A percentile compares a stretch with the other conserved stretches of the same genome.
Conservation (phyloP, 2,888 invertebrate species). For the Athalia cordata region DNA sequence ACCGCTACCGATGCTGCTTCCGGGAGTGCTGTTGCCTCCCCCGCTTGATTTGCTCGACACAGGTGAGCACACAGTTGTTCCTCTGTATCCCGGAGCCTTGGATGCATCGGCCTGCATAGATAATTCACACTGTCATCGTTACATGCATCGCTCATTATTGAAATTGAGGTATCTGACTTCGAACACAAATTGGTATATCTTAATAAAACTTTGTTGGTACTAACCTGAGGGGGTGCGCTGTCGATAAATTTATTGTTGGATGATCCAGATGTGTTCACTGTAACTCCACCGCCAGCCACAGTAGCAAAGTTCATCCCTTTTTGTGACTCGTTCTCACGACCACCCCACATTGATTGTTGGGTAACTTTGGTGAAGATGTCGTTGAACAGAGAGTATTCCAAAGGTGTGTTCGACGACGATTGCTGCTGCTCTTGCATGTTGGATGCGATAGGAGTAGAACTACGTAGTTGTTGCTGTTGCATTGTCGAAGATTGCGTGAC, state of each 20-base stretch:
- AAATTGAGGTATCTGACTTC: background rate
- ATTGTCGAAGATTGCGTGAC: slow-evolving; percentile 51
- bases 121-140: slow-evolving; percentile 8
- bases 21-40: slow-evolving; percentile 70
- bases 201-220: background rate
- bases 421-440: slow-evolving; percentile 65
- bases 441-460: slow-evolving; percentile 61
- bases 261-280: slow-evolving; percentile 72
- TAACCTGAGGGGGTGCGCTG: slow-evolving; percentile 75
- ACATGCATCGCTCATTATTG: background rate
- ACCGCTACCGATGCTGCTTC: slow-evolving; percentile 57
- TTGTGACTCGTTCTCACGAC: slow-evolving; percentile 75
- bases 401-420: slow-evolving; percentile 75
- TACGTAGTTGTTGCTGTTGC: slow-evolving; percentile 60
- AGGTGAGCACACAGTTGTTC: slow-evolving; percentile 86
- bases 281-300: slow-evolving; percentile 78
- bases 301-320: slow-evolving; percentile 84
- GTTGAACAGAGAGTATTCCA: slow-evolving; percentile 93
- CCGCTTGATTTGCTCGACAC: slow-evolving; percentile 79
- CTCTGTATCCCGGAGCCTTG: slow-evolving; percentile 94
- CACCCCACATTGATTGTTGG: slow-evolving; percentile 80
- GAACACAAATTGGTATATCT: background rate
- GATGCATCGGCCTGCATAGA: slow-evolving; percentile 84
- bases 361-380: slow-evolving; percentile 82
- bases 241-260: slow-evolving; percentile 76